A percentile compares a stretch with the other conserved stretches of the same genome.
Evolutionary conservation across 2,888 invertebrate species (phyloP).

Genomic region (Troides helena): DNA sequence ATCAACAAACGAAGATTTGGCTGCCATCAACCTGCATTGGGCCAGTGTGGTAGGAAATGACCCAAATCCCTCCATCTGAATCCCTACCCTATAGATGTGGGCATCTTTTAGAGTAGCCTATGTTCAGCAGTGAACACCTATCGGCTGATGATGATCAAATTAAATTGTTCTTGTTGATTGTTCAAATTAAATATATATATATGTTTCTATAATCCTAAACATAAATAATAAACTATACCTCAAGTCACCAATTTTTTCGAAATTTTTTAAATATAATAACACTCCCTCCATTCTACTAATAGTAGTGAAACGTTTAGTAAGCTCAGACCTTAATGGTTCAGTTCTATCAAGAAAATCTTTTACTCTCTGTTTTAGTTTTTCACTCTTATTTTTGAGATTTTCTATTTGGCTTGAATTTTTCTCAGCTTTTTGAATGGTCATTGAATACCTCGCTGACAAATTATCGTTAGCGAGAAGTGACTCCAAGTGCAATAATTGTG

Average conservation of each 20-base stretch:
- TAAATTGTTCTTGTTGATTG: too few relatives aligned
- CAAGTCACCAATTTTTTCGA: slow-evolving; percentile 85
- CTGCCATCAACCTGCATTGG: too few relatives aligned
- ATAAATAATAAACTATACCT: slow-evolving; percentile 68
- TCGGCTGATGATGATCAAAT: too few relatives aligned
- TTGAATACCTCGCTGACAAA: slow-evolving; percentile 82
- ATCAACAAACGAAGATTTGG: too few relatives aligned
- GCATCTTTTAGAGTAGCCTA: too few relatives aligned
- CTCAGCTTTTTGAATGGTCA: slow-evolving; percentile 83
- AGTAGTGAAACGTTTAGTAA: slow-evolving; percentile 68
- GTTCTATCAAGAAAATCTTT: slow-evolving; percentile 61
- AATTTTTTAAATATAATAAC: slow-evolving; percentile 84
- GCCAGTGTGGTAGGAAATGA: too few relatives aligned
- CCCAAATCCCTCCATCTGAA: too few relatives aligned
- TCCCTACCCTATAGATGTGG: too few relatives aligned
- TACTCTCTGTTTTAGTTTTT: slow-evolving; percentile 60
- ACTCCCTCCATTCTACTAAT: slow-evolving; percentile 79
- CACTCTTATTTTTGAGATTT: slow-evolving; percentile 70
- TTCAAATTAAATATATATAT: too few relatives aligned
- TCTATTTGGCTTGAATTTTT: slow-evolving; percentile 74
- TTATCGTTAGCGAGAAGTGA: slow-evolving; percentile 82
- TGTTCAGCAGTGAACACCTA: too few relatives aligned
- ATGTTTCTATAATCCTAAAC: too few relatives aligned
- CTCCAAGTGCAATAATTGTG: slow-evolving; percentile 57
- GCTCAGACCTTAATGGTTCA: slow-evolving; percentile 65